These are phyloP conservation scores for Callopanchax toddi DNA, from an alignment of 2,113 vertebrate genomes.

Conservation along the genomic window DNA sequence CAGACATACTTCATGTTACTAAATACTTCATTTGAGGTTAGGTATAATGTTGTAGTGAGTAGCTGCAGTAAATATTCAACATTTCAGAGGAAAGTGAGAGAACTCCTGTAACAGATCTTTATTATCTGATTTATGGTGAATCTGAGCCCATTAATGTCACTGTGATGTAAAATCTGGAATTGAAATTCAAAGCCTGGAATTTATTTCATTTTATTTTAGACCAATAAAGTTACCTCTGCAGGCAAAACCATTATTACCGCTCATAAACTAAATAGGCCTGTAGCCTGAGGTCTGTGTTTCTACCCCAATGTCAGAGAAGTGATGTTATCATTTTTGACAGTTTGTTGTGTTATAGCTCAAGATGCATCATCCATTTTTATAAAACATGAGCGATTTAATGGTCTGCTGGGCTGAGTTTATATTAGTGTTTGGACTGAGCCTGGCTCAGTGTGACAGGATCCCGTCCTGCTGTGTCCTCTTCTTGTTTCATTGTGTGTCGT, in stretches of 20 bases:
- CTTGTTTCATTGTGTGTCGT: conserved; percentile 15
- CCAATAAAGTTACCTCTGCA: not conserved
- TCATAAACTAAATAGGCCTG: conserved; percentile 22
- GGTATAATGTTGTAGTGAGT: no score
- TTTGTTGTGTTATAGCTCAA: conserved; percentile 8
- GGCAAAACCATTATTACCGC: conserved; percentile 7
- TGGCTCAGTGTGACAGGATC: conserved; percentile 5
- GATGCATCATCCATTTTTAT: conserved; percentile 10
- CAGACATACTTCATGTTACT: no score
- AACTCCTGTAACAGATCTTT: no score
- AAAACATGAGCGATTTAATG: conserved; percentile 12
- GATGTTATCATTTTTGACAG: conserved; percentile 20
- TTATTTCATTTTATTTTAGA: conserved; percentile 5
- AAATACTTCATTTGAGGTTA: no score
- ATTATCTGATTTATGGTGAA: not conserved
- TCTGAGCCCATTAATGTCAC: not conserved
- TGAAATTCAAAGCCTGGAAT: not conserved
- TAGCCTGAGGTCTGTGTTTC: conserved; percentile 10
- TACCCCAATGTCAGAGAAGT: conserved; percentile 17
- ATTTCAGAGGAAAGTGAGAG: not conserved
- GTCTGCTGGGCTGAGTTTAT: conserved; percentile 10
- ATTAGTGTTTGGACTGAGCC: conserved; percentile 29
- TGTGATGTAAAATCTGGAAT: conserved; percentile 3
- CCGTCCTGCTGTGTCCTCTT: conserved; percentile 2
- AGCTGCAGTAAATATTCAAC: not conserved